These are phyloP conservation scores for Drosophila borborema DNA, from an alignment of 2,888 invertebrate species.

Conservation along the genomic window DNA sequence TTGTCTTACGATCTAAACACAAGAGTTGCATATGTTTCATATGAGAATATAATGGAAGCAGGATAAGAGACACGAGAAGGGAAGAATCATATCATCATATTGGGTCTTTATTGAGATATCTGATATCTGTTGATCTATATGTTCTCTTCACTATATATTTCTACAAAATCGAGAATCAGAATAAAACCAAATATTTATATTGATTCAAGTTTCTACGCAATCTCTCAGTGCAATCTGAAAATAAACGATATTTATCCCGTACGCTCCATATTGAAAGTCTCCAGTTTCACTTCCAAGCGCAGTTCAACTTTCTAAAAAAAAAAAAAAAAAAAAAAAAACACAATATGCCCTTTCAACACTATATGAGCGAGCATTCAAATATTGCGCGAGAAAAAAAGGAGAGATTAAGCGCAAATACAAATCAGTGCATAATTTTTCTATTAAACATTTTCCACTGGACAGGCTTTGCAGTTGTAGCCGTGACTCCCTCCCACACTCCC, in stretches of 20 bases:
- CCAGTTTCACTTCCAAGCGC: neutral
- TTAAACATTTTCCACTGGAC: conserved; percentile 64
- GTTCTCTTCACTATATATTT: no score
- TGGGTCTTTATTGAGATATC: no score
- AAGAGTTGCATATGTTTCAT: neutral
- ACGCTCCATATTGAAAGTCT: neutral
- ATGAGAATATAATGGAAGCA: neutral
- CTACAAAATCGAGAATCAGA: no score
- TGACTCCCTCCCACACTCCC: neutral
- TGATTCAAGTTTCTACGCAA: no score
- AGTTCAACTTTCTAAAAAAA: neutral
- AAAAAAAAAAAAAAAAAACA: no score
- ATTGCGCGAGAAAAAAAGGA: conserved; percentile 6
- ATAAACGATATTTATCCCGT: neutral
- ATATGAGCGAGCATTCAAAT: neutral
- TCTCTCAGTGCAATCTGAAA: no score
- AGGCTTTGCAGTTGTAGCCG: conserved; percentile 6
- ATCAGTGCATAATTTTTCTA: conserved; percentile 80
- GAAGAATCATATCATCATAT: no score
- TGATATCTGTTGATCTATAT: no score
- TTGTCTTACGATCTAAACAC: neutral
- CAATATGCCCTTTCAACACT: neutral
- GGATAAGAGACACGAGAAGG: no score
- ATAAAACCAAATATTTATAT: no score
- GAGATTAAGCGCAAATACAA: conserved; percentile 76